Evolutionary conservation across 1,140 invertebrate species (phyloP), one percentile per base, ranked within the genome.

Genomic region (Conus ventricosus): DNA sequence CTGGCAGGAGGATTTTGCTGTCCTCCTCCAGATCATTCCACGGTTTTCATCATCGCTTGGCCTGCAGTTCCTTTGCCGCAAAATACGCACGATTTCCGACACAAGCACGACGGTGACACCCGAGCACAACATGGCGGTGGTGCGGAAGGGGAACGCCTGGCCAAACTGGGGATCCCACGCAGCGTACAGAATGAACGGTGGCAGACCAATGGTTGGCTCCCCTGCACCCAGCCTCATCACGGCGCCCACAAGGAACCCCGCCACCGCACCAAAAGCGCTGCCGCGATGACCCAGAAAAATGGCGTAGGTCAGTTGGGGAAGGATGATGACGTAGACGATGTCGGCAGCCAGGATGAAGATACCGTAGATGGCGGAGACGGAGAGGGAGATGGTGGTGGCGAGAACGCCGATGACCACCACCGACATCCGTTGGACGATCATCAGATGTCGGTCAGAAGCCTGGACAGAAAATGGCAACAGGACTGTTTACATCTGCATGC

Each of bases 311-410:
- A 95, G 90, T 87, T 94, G 94, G 5, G 94, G 94, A 4, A 95
- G 84, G 23, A 95, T 88, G 82, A 94, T 94, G 57, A 94, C 94
- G 91, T 93, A 95, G 6, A 94, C 93, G 80, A 95, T 91, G 83
- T 95, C 94, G 17, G 93, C 94, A 57, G 94, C 94, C 27, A 95
- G 88, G 27, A 94, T 92, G 87, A 94, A 95, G 54, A 95, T 75
- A 25, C 94, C 94, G 63, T 94, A 94, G 54, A 95, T 92, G 80
- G 92, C 91, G 15, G 91, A 91, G 7, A 94, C 90, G 57, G 82
- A 89, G 15, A 94, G 88, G 39, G 94, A 93, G 67, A 95, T 93
- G 5, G 91, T 81, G 54, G 94, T 93, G 54, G 94, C 89, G 25
- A 94, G 55, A 6, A 82, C 39, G 27, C 93, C 94, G 54, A 94